Percentiles rank a stretch among this genome's conserved stretches.
These are phyloP conservation scores for Pogoniulus pusillus DNA, from an alignment of 2,797 vertebrate species.

Conservation along the genomic window DNA sequence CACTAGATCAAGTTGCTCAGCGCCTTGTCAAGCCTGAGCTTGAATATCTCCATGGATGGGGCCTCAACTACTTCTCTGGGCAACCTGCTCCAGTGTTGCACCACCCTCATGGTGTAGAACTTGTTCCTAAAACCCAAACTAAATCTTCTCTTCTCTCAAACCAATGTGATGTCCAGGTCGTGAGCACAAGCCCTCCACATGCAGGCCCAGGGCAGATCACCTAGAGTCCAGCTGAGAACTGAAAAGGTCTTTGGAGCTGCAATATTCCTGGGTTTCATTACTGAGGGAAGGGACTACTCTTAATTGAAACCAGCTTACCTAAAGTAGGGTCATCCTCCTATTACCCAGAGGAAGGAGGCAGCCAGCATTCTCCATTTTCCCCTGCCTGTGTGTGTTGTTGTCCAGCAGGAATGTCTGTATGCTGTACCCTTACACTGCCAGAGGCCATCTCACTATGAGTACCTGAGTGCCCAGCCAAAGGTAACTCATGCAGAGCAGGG, in stretches of 20 bases:
- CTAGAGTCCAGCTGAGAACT: neutral
- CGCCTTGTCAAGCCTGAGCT: too few species aligned
- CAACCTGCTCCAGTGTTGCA: too few species aligned
- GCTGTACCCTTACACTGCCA: too few species aligned
- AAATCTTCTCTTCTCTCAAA: too few species aligned
- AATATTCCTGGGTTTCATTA: neutral
- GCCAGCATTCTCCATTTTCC: neutral
- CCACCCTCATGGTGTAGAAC: too few species aligned
- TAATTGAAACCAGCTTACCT: neutral
- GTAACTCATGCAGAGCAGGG: rapidly evolving
- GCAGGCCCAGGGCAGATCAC: neutral
- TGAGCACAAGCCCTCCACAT: neutral
- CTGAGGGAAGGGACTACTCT: neutral
- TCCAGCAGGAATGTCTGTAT: neutral
- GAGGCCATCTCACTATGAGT: neutral
- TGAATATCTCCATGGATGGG: too few species aligned
- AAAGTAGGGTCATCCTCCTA: neutral
- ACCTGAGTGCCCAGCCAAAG: rapidly evolving
- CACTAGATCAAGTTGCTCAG: too few species aligned
- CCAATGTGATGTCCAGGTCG: neutral
- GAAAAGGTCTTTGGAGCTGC: neutral
- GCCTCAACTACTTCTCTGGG: too few species aligned
- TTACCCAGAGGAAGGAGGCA: neutral
- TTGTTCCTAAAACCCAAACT: too few species aligned
- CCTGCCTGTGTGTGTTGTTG: neutral